Conservation (phyloP, 2,113 vertebrate species). For the Oreochromis aureus region DNA sequence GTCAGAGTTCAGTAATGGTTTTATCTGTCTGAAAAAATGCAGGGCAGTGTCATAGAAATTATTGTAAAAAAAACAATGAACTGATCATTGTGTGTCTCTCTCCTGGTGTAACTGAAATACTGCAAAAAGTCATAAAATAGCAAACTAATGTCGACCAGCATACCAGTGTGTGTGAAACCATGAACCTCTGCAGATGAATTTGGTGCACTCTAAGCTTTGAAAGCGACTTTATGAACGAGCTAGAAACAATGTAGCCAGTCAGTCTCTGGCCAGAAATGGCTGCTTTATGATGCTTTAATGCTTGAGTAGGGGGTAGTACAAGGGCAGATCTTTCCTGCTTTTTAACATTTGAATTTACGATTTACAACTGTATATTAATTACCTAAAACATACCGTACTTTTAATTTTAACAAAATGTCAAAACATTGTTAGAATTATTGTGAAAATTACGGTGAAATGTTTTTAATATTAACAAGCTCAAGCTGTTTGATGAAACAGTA, state of each 20-base stretch:
- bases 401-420: no score
- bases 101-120: not conserved
- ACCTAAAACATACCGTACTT: no score
- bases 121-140: not conserved
- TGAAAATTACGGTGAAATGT: no score
- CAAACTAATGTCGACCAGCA: not conserved
- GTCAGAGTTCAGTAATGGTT: not conserved
- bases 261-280: not conserved
- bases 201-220: not conserved
- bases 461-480: no score
- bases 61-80: not conserved
- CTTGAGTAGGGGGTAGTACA: not conserved
- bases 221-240: not conserved
- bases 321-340: not conserved
- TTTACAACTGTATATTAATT: no score
- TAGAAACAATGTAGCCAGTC: not conserved
- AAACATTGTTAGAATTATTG: no score
- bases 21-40: not conserved
- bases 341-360: no score
- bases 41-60: not conserved
- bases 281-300: not conserved
- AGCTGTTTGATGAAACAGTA: no score
- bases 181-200: not conserved
- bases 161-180: not conserved
- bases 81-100: not conserved